Conservation (phyloP, 2,797 vertebrate genomes). For the Mastacembelus armatus region DNA sequence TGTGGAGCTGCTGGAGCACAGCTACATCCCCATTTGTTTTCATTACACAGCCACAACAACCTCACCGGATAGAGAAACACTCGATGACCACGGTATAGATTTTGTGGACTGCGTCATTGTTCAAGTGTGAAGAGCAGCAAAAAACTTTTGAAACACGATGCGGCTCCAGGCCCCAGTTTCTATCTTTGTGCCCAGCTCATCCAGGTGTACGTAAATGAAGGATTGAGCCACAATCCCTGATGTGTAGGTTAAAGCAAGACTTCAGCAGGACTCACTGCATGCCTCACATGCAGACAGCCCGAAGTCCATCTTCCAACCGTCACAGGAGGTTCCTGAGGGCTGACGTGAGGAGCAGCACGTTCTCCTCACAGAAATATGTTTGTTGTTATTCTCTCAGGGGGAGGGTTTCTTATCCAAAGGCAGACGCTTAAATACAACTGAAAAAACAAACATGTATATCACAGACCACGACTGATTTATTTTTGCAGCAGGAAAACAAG, state of each 20-base stretch:
- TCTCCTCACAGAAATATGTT: conserved; percentile 39
- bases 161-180: neutral
- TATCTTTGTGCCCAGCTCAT: neutral
- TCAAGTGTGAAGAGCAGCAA: neutral
- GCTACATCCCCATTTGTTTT: conserved; percentile 72
- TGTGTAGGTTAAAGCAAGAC: neutral
- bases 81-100: conserved; percentile 25
- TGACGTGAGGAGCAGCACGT: conserved; percentile 7
- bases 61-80: conserved; percentile 5
- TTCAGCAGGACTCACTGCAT: neutral
- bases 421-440: conserved; percentile 4
- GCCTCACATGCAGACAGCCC: conserved; percentile 12
- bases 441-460: neutral
- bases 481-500: neutral
- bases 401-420: conserved; percentile 1
- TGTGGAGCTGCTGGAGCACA: conserved; percentile 15
- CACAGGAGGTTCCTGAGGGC: conserved; percentile 30
- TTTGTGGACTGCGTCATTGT: conserved; percentile 17
- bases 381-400: conserved; percentile 20
- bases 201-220: neutral
- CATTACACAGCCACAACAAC: conserved; percentile 64
- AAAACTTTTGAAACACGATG: neutral
- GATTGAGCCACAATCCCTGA: no score
- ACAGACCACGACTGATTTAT: conserved; percentile 23
- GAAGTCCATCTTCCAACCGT: conserved; percentile 34